Percentiles rank a stretch among this genome's conserved stretches.
These are phyloP conservation scores for Morinoia aosen DNA, from an alignment of 2,888 invertebrate genomes.

Conservation along the genomic window DNA sequence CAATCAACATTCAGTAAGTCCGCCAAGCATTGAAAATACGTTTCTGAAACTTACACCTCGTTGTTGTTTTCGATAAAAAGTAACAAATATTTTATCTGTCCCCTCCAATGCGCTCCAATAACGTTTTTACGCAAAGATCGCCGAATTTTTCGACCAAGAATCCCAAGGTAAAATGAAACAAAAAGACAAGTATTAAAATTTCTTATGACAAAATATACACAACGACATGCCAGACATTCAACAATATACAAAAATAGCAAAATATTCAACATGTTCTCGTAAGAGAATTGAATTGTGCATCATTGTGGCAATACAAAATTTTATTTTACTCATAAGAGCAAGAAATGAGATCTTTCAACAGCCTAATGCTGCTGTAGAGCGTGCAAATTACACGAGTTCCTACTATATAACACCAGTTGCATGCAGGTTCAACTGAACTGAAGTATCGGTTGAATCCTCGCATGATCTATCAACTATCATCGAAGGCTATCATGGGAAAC, in stretches of 20 bases:
- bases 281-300: background rate
- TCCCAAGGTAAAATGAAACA: background rate
- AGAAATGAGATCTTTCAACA: background rate
- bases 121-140: background rate
- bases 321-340: background rate
- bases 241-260: slow-evolving; percentile 33
- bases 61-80: background rate
- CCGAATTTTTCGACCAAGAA: background rate
- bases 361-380: background rate
- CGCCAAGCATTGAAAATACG: too few relatives aligned
- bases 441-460: background rate
- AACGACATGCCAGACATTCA: slow-evolving; percentile 30
- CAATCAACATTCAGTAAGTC: too few relatives aligned
- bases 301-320: background rate
- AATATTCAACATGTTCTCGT: background rate
- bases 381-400: background rate
- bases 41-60: too few relatives aligned
- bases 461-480: background rate
- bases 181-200: background rate
- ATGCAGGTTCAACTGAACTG: background rate
- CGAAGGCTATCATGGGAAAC: background rate
- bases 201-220: slow-evolving; percentile 26
- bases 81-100: background rate
- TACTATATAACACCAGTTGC: background rate
- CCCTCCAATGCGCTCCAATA: background rate